A percentile compares a stretch with the other conserved stretches of the same genome.
phyloP scores from a whole-genome alignment of 2,888 invertebrate species.

The Beris chalybata region DNA sequence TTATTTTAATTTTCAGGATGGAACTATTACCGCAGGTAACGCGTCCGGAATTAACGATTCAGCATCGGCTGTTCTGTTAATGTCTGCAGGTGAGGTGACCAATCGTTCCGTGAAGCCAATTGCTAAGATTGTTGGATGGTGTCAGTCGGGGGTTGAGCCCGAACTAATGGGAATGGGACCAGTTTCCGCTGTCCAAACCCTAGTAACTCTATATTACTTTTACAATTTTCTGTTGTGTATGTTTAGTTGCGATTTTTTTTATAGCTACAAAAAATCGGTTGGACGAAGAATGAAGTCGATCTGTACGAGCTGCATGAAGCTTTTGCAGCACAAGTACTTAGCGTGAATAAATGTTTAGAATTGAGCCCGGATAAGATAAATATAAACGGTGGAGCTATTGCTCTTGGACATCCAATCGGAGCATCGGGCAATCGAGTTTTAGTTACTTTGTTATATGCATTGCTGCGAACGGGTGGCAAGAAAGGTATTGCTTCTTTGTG shows the following conservation, averaged over 20 bases:
- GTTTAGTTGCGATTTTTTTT: conserved; percentile 15
- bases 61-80: conserved; percentile 81
- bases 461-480: conserved; percentile 64
- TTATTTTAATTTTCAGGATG: conserved; percentile 53
- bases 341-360: conserved; percentile 65
- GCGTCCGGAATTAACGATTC: conserved; percentile 86
- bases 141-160: conserved; percentile 79
- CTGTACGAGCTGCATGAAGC: conserved; percentile 87
- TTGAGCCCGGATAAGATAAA: conserved; percentile 72
- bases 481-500: conserved; percentile 78
- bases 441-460: conserved; percentile 72
- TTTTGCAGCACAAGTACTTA: conserved; percentile 76
- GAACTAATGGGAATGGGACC: conserved; percentile 79
- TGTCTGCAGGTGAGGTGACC: conserved; percentile 63
- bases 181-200: conserved; percentile 67
- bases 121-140: conserved; percentile 75
- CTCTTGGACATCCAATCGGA: conserved; percentile 82
- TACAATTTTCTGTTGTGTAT: conserved; percentile 13
- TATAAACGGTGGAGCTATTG: conserved; percentile 78
- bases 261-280: conserved; percentile 59
- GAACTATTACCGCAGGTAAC: conserved; percentile 77
- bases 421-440: conserved; percentile 67
- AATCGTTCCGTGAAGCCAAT: conserved; percentile 65
- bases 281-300: conserved; percentile 73
- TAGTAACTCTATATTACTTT: conserved; percentile 59